Conservation (phyloP, 2,888 invertebrate species). For the Megaustenia siamemsis region DNA sequence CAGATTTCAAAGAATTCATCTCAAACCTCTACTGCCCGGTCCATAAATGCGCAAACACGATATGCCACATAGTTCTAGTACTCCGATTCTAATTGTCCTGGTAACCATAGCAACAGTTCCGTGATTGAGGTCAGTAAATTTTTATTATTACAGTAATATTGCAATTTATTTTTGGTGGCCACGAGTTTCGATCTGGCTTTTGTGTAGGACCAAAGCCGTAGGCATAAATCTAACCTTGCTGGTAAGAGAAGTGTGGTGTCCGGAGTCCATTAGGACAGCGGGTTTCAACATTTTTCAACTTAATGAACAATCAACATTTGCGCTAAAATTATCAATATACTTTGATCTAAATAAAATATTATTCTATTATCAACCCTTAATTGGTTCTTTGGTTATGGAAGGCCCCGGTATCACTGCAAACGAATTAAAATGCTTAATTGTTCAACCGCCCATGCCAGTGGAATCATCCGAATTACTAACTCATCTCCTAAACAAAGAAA, state of each 20-base stretch:
- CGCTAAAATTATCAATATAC: no score
- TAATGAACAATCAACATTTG: no score
- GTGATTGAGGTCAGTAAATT: slow-evolving; percentile 58
- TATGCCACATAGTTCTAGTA: slow-evolving; percentile 46
- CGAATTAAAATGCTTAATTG: no score
- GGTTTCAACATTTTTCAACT: no score
- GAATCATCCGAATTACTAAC: no score
- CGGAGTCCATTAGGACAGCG: neutral
- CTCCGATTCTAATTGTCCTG: slow-evolving; percentile 57
- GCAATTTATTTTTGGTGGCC: slow-evolving; percentile 52
- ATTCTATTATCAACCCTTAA: no score
- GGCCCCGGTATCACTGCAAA: no score
- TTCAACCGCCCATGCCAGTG: no score
- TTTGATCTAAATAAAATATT: no score
- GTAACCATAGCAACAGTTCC: slow-evolving; percentile 58
- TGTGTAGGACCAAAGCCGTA: slow-evolving; percentile 6
- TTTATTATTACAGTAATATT: slow-evolving; percentile 60
- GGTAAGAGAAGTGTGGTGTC: neutral
- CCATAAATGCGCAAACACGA: slow-evolving; percentile 18
- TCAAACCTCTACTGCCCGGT: neutral
- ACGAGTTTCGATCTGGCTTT: neutral
- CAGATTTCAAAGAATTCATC: neutral
- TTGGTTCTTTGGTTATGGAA: no score
- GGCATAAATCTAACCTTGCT: slow-evolving; percentile 16
- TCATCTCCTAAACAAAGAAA: no score